phyloP scores from a whole-genome alignment of 2,888 invertebrate species.

The Polyploca ridens region DNA sequence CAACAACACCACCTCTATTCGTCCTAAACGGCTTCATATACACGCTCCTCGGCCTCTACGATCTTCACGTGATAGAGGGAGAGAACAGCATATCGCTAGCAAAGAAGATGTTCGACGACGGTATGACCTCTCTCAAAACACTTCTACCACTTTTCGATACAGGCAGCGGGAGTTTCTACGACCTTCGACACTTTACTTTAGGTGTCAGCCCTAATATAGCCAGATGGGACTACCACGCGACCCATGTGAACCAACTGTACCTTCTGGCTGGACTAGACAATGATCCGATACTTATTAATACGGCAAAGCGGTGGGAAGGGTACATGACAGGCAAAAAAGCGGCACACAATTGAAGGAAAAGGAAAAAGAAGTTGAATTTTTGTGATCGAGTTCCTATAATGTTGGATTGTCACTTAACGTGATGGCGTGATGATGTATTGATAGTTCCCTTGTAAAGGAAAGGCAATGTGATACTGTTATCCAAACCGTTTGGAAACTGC shows the following conservation, averaged over 20 bases:
- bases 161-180: slow-evolving; percentile 97
- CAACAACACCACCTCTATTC: slow-evolving; percentile 96
- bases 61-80: slow-evolving; percentile 93
- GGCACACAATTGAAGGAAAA: slow-evolving; percentile 91
- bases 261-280: slow-evolving; percentile 93
- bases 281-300: slow-evolving; percentile 91
- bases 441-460: neutral
- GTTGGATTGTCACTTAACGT: slow-evolving; percentile 7
- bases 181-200: slow-evolving; percentile 96
- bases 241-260: slow-evolving; percentile 98
- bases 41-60: slow-evolving; percentile 97
- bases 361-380: slow-evolving; percentile 4
- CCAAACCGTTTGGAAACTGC: too few species aligned
- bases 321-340: slow-evolving; percentile 98
- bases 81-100: slow-evolving; percentile 89
- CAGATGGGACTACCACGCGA: slow-evolving; percentile 99
- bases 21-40: slow-evolving; percentile 99
- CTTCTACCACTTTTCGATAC: slow-evolving; percentile 97
- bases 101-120: slow-evolving; percentile 91
- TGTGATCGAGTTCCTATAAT: slow-evolving; percentile 23
- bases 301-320: slow-evolving; percentile 96
- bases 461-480: neutral
- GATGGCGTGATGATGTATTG: neutral
- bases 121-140: slow-evolving; percentile 93
- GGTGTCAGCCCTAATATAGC: slow-evolving; percentile 97